Percentiles rank a stretch among this genome's conserved stretches.
phyloP scores from a whole-genome alignment of 2,888 invertebrate species.

The Sericinus montela region DNA sequence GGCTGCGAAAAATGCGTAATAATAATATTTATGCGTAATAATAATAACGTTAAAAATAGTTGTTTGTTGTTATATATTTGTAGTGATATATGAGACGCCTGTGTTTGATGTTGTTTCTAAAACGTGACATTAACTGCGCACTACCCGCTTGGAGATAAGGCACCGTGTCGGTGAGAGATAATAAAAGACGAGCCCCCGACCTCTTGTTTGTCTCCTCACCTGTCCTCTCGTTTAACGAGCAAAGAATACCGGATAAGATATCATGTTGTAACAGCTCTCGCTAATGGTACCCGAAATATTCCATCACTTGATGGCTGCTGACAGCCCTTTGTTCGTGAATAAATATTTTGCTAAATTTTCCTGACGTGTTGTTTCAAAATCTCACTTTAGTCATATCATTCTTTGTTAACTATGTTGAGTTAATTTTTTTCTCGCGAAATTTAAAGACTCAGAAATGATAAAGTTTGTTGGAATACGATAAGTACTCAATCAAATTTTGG shows the following conservation, averaged over 20 bases:
- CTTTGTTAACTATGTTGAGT: too few relatives aligned
- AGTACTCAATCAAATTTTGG: too few relatives aligned
- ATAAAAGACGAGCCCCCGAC: conserved; percentile 42
- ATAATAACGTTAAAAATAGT: too few relatives aligned
- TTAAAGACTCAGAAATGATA: too few relatives aligned
- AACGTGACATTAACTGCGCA: conserved; percentile 33
- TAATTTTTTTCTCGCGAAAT: too few relatives aligned
- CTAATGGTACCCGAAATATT: conserved; percentile 22
- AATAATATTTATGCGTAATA: too few relatives aligned
- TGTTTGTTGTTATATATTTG: not conserved
- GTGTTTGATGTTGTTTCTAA: conserved; percentile 7
- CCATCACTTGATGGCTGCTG: conserved; percentile 17
- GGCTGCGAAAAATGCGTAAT: too few relatives aligned
- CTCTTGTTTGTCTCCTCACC: conserved; percentile 36
- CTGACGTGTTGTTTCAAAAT: conserved; percentile 4
- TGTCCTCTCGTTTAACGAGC: conserved; percentile 42
- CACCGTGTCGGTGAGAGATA: conserved; percentile 29
- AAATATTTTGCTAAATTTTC: conserved; percentile 24
- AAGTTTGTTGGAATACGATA: too few relatives aligned
- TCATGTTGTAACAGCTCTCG: conserved; percentile 17
- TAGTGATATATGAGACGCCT: not conserved
- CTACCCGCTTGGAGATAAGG: conserved; percentile 29
- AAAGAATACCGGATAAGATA: conserved; percentile 33
- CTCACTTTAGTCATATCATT: too few relatives aligned
- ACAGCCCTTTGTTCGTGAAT: conserved; percentile 13